A percentile compares a stretch with the other conserved stretches of the same genome.
These are phyloP conservation scores for Pentamera pediparva DNA, from an alignment of 53 echinoderm and acorn worm species.

Conservation along the genomic window DNA sequence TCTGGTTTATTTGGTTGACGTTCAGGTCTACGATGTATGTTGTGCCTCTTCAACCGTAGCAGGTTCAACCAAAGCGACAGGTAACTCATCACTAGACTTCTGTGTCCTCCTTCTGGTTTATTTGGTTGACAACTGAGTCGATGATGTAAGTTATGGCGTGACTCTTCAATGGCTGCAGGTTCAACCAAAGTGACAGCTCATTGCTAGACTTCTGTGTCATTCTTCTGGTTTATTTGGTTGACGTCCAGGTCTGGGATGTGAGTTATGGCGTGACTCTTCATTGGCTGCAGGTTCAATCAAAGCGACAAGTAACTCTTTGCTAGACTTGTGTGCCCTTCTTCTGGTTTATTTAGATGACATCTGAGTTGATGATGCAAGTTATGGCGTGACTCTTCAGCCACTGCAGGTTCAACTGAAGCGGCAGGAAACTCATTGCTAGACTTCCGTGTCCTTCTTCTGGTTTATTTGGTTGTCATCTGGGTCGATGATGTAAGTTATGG, in stretches of 20 bases:
- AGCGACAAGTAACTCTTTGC: too few species aligned
- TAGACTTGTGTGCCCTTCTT: conserved; percentile 94
- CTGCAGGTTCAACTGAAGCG: conserved; percentile 77
- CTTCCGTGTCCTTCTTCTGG: conserved; percentile 83
- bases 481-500: conserved; percentile 78
- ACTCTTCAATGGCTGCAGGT: conserved; percentile 65
- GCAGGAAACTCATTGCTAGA: conserved; percentile 40
- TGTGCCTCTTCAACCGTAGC: conserved; percentile 72
- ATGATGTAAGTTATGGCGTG: conserved; percentile 82
- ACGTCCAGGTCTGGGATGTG: conserved; percentile 74
- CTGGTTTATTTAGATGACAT: conserved; percentile 70
- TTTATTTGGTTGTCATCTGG: conserved; percentile 72
- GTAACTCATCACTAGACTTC: conserved; percentile 53
- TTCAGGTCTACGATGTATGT: conserved; percentile 75
- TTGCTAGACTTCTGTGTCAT: too few species aligned
- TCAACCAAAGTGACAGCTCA: too few species aligned
- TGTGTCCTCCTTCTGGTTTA: conserved; percentile 80
- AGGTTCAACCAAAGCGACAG: conserved; percentile 79
- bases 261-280: conserved; percentile 72
- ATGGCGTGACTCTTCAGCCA: conserved; percentile 76
- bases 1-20: conserved; percentile 70
- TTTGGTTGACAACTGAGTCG: conserved; percentile 65
- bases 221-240: conserved; percentile 72
- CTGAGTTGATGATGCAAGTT: conserved; percentile 70
- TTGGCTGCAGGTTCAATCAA: conserved; percentile 68